A percentile compares a stretch with the other conserved stretches of the same genome.
phyloP scores from a whole-genome alignment of 2,888 invertebrate genomes.

The Caenorhabditis plicata region DNA sequence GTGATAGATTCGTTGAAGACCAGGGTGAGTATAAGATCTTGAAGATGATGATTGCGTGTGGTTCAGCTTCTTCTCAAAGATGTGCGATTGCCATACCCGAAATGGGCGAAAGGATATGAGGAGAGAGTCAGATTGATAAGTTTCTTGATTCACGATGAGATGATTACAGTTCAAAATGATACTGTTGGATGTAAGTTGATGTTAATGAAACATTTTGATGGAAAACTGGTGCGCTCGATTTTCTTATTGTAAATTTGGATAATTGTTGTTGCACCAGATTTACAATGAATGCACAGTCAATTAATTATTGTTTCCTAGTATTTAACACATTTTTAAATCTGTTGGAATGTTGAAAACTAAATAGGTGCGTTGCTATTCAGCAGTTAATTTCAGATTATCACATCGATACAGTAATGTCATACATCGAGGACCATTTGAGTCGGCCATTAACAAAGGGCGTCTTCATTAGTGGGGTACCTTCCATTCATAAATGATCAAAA shows the following conservation, averaged over 20 bases:
- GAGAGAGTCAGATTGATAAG: constrained; percentile 13
- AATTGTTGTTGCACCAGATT: too few relatives aligned
- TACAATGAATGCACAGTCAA: background rate
- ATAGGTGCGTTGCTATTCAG: too few relatives aligned
- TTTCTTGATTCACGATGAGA: constrained; percentile 18
- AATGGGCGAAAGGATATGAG: constrained; percentile 42
- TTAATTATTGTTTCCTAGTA: background rate
- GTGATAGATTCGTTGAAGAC: constrained; percentile 44
- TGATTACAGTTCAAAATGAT: constrained; percentile 26
- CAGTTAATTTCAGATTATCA: constrained; percentile 33
- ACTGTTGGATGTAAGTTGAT: constrained; percentile 19
- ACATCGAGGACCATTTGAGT: constrained; percentile 31
- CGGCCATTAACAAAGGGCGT: constrained; percentile 25
- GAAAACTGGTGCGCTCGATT: too few relatives aligned
- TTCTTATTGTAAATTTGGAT: too few relatives aligned
- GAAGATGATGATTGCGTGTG: too few relatives aligned
- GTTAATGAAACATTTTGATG: background rate
- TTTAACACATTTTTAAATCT: too few relatives aligned
- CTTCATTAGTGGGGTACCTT: constrained; percentile 32
- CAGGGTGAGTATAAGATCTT: constrained; percentile 25
- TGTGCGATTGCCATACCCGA: constrained; percentile 36
- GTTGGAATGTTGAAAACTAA: too few relatives aligned
- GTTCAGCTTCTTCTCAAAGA: constrained; percentile 32
- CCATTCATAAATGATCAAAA: background rate
- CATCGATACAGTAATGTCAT: constrained; percentile 29